These are phyloP conservation scores for Zoroaster sp. DNA, from an alignment of 53 echinoderm and acorn worm genomes.

Conservation along the genomic window DNA sequence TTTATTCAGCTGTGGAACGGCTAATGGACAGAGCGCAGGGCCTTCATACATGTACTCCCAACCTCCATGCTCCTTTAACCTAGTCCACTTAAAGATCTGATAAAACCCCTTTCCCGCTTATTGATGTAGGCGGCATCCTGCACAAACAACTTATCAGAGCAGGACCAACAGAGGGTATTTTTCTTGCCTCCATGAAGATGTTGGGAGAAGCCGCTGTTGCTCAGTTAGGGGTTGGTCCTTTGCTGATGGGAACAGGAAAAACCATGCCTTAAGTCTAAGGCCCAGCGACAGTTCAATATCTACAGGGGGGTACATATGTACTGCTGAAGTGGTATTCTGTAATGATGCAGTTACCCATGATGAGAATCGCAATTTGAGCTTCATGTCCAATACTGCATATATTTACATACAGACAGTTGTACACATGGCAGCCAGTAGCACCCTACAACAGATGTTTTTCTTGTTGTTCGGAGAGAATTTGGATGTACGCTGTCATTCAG, in stretches of 20 bases:
- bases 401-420: no score
- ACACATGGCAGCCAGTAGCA: no score
- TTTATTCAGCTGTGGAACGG: not conserved
- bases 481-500: no score
- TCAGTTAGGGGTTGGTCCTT: not conserved
- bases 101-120: not conserved
- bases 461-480: no score
- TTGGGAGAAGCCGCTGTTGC: not conserved
- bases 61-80: not conserved
- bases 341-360: no score
- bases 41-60: not conserved
- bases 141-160: conserved; percentile 11
- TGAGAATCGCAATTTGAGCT: no score
- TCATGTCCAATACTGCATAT: no score
- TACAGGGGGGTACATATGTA: no score
- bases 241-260: not conserved
- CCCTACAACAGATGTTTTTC: no score
- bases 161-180: conserved; percentile 42
- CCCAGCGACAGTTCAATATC: not conserved
- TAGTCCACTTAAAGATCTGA: not conserved
- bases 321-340: no score
- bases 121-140: conserved; percentile 48
- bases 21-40: not conserved
- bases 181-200: conserved; percentile 11
- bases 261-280: not conserved